Evolutionary conservation across 2,113 vertebrate species (phyloP).

Genomic region (Solenodon paradoxus): DNA sequence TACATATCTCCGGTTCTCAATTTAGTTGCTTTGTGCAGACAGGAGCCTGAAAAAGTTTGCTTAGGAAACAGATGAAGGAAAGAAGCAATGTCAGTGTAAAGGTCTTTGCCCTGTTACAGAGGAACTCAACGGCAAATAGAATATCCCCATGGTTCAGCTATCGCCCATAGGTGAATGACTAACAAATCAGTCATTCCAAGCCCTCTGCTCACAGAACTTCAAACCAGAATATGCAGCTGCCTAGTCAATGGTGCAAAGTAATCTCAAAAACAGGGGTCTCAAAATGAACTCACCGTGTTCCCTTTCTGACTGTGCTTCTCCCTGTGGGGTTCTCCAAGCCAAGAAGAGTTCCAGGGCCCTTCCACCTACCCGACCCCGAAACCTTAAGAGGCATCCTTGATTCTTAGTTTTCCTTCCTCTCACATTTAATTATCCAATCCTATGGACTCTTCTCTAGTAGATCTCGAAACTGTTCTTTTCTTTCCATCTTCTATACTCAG

Average conservation of each 20-base stretch:
- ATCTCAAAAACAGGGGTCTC: not conserved
- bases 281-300: not conserved
- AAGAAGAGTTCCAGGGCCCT: not conserved
- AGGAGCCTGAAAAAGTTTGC: not conserved
- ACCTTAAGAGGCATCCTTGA: not conserved
- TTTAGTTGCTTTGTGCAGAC: not conserved
- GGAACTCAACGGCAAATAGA: conserved; percentile 4
- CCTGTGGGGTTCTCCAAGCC: not conserved
- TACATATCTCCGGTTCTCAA: not conserved
- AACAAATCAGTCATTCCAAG: not conserved
- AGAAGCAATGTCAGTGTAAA: not conserved
- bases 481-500: not conserved
- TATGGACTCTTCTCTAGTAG: not conserved
- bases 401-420: not conserved
- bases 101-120: not conserved
- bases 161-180: not conserved
- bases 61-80: conserved; percentile 29
- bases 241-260: not conserved
- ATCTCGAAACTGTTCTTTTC: not conserved
- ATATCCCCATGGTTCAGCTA: not conserved
- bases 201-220: not conserved
- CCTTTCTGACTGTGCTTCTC: not conserved
- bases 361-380: not conserved
- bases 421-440: not conserved
- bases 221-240: not conserved